Base-by-base conservation (phyloP, 2,888 invertebrate species). In the Cremastobaeus sp. region DNA sequence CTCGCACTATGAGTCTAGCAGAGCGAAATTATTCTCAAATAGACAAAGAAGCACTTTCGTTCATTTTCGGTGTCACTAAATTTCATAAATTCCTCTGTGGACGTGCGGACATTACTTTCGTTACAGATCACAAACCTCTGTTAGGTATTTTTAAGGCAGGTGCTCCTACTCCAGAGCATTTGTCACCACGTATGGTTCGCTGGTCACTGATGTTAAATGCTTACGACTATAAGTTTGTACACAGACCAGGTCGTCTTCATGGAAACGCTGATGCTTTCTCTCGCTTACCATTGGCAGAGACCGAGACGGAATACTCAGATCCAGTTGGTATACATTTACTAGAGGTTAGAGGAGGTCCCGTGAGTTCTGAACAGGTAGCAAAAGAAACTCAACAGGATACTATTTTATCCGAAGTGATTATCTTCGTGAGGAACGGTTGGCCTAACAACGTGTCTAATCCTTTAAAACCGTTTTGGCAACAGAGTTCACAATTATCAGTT, bases 191-290 rank as follows among this genome's bases (percentile, higher is more conserved):
- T n/a, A n/a, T n/a, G n/a, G n/a, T n/a, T n/a, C n/a, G n/a, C n/a
- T n/a, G n/a, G n/a, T n/a, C n/a, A n/a, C n/a, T n/a, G n/a, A n/a
- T n/a, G n/a, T n/a, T n/a, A n/a, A n/a, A n/a, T n/a, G n/a, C n/a
- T n/a, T n/a, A n/a, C 2, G 34, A 52, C 21, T 54, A 43, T 15
- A 0, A 11, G 3, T 48, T 72, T 14, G 25, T 37, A 15, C 14
- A 66, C 34, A 28, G 32, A 30, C 3, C 12, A 9, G 47, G 35
- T 6, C 20, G 34, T 12, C 18, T 17, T 9, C 37, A 52, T 28
- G 45, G 45, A 6, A 45, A 45, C 9, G 28, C 45, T 2, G 45
- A 45, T 28, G 45, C 21, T 17, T 45, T 45, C 15, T 45, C 45
- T 1, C 3, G 45, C 2, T 9, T 45, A 25, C 45, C 45, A 14